Conservation (phyloP, 1,140 invertebrate species). For the Cyclargus thomasi region DNA sequence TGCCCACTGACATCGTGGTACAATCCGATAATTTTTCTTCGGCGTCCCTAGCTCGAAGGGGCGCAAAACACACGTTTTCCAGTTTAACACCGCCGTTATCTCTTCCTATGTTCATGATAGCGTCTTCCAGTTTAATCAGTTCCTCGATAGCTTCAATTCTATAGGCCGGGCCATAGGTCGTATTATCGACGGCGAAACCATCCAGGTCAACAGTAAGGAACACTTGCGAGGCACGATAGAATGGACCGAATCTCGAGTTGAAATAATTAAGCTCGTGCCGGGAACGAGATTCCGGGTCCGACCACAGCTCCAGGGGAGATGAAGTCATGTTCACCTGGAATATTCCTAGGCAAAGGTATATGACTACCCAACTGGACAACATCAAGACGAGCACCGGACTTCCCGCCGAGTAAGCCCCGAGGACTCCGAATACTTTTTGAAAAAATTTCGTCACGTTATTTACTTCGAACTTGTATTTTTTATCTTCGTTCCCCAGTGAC, state of each 20-base stretch:
- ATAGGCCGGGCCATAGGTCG: slow-evolving; percentile 58
- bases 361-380: slow-evolving; percentile 75
- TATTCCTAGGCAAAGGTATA: slow-evolving; percentile 80
- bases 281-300: slow-evolving; percentile 83
- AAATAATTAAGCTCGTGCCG: slow-evolving; percentile 89
- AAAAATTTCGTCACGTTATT: slow-evolving; percentile 41
- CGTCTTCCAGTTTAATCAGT: slow-evolving; percentile 52
- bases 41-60: slow-evolving; percentile 81
- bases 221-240: slow-evolving; percentile 92
- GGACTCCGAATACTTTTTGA: slow-evolving; percentile 44
- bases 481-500: slow-evolving; percentile 13
- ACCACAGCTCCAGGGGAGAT: slow-evolving; percentile 94
- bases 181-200: slow-evolving; percentile 42
- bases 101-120: slow-evolving; percentile 48
- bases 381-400: slow-evolving; percentile 79
- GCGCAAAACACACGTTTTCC: slow-evolving; percentile 89
- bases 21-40: slow-evolving; percentile 79
- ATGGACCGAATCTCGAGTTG: slow-evolving; percentile 89
- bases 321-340: slow-evolving; percentile 82
- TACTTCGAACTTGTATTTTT: slow-evolving; percentile 24
- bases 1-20: slow-evolving; percentile 85
- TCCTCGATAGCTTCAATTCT: slow-evolving; percentile 56
- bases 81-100: slow-evolving; percentile 64
- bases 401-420: slow-evolving; percentile 77
- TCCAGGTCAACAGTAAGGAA: slow-evolving; percentile 77